Evolutionary conservation across 53 echinoderm and acorn worm species (phyloP).

Genomic region (Paelopatides confundens): DNA sequence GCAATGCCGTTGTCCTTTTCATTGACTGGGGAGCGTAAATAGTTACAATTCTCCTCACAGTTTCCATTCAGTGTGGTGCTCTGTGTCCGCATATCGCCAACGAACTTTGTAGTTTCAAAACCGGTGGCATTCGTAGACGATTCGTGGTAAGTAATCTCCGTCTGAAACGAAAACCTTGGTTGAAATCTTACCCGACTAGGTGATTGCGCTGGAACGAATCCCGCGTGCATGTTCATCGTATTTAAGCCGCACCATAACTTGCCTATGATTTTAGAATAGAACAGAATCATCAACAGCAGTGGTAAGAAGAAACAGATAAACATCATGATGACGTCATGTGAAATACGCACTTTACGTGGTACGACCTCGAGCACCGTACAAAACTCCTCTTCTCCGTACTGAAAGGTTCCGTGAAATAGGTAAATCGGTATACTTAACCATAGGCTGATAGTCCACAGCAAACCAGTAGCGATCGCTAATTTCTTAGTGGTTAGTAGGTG

Average conservation of each 20-base stretch:
- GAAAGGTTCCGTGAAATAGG: conserved; percentile 33
- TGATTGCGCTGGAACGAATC: background rate
- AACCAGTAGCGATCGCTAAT: conserved; percentile 62
- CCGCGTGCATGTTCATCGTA: conserved; percentile 38
- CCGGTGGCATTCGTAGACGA: background rate
- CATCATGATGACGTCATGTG: conserved; percentile 61
- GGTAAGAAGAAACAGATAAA: conserved; percentile 77
- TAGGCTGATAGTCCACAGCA: conserved; percentile 73
- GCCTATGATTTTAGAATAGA: conserved; percentile 76
- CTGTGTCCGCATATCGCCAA: background rate
- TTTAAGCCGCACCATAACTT: conserved; percentile 77
- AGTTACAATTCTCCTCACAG: background rate
- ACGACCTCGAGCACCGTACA: conserved; percentile 16
- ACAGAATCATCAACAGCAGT: conserved; percentile 71
- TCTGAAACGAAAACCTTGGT: conserved; percentile 54
- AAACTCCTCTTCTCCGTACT: conserved; percentile 2
- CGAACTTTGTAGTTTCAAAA: background rate
- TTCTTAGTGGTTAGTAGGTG: conserved; percentile 74
- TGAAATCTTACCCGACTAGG: conserved; percentile 7
- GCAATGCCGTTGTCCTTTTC: conserved; percentile 5
- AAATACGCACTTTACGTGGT: background rate
- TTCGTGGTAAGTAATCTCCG: conserved; percentile 46
- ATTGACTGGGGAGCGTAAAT: background rate
- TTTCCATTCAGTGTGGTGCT: background rate
- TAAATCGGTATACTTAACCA: conserved; percentile 68